Conservation (phyloP, 2,888 invertebrate genomes). For the Erynnis tages region DNA sequence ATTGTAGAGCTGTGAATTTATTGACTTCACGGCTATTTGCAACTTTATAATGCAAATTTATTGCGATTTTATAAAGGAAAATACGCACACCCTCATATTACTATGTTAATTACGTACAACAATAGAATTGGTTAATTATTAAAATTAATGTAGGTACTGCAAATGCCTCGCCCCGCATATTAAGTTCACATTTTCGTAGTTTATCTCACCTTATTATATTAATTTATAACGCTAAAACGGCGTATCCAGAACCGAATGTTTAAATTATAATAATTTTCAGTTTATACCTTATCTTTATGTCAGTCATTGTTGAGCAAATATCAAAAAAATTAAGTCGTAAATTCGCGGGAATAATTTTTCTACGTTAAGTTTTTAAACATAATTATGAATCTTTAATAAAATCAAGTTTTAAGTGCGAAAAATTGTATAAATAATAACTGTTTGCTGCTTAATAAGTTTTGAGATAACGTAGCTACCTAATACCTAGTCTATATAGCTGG, state of each 20-base stretch:
- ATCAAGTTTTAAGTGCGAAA: not conserved
- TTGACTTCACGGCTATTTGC: slow-evolving; percentile 16
- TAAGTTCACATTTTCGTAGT: not conserved
- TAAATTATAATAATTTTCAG: not conserved
- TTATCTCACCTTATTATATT: slow-evolving; percentile 3
- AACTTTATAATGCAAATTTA: slow-evolving; percentile 13
- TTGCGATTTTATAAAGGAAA: slow-evolving; percentile 16
- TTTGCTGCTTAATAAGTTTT: too few species aligned
- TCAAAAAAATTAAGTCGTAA: not conserved
- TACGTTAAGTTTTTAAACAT: not conserved
- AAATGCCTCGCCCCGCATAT: not conserved
- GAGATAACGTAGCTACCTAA: too few species aligned
- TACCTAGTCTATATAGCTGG: too few species aligned
- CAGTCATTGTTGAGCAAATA: not conserved
- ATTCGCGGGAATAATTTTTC: slow-evolving; percentile 2
- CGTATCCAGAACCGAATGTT: slow-evolving; percentile 10
- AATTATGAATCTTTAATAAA: too few species aligned
- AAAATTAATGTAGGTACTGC: slow-evolving; percentile 21
- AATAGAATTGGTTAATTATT: slow-evolving; percentile 18
- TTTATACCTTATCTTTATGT: slow-evolving; percentile 6
- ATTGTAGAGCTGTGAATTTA: slow-evolving; percentile 13
- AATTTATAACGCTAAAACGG: slow-evolving; percentile 17
- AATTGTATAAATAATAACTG: too few species aligned
- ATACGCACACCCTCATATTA: slow-evolving; percentile 7
- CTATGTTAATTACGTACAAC: slow-evolving; percentile 3